Percentiles rank a stretch among this genome's conserved stretches.
Evolutionary conservation across 2,113 vertebrate species (phyloP).

Genomic region (Urocynchramus pylzowi): DNA sequence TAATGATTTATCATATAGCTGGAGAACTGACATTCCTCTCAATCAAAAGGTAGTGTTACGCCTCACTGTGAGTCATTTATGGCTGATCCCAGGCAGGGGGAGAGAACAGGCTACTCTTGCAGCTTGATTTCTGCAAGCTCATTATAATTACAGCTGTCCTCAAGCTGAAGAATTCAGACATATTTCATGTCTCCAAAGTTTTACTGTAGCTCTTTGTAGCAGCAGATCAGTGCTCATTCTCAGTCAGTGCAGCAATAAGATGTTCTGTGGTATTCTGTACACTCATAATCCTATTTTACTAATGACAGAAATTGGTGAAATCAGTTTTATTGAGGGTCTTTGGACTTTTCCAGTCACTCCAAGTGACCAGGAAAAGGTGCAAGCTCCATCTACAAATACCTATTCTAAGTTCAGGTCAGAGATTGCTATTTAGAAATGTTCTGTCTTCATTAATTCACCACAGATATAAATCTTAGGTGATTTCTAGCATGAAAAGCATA

Average conservation of each 20-base stretch:
- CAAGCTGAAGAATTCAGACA: conserved; percentile 15
- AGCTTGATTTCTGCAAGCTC: conserved; percentile 12
- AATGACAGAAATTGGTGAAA: background rate
- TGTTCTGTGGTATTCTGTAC: background rate
- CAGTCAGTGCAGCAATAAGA: background rate
- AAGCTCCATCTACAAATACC: background rate
- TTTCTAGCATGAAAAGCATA: background rate
- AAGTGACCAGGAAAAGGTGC: background rate
- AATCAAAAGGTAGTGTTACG: conserved; percentile 28
- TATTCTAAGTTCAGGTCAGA: background rate
- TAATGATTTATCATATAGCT: conserved; percentile 15
- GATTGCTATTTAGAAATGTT: background rate
- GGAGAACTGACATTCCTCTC: conserved; percentile 12
- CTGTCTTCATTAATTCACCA: background rate
- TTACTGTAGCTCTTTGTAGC: conserved; percentile 23
- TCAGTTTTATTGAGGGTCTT: background rate
- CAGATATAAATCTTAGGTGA: background rate
- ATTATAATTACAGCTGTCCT: conserved; percentile 48
- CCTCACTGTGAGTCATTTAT: background rate
- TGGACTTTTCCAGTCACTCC: background rate
- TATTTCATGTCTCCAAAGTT: background rate
- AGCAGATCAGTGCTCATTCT: background rate
- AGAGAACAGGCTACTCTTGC: conserved; percentile 1
- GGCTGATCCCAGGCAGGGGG: background rate
- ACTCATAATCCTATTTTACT: background rate